Evolutionary conservation across 2,113 vertebrate species (phyloP), one percentile per base, ranked within the genome.

Genomic region (Scatophagus argus): DNA sequence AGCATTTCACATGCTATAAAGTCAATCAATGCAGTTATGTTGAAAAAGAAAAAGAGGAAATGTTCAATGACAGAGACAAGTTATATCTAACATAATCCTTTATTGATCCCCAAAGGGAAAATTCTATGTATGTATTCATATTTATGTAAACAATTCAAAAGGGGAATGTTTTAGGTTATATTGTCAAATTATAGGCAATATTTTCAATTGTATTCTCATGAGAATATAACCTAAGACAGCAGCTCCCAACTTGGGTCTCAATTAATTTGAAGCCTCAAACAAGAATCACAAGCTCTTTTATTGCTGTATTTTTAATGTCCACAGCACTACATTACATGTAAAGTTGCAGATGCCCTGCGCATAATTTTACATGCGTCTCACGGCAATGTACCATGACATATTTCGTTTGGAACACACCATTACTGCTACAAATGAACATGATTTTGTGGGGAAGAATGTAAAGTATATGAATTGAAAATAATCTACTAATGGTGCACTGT

Each of bases 171-270:
- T n/a, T n/a, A n/a, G n/a, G n/a, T n/a, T n/a, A n/a, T n/a, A n/a
- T n/a, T n/a, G n/a, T n/a, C n/a, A n/a, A n/a, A n/a, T n/a, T n/a
- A n/a, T n/a, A n/a, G n/a, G n/a, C n/a, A n/a, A n/a, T n/a, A n/a
- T n/a, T n/a, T n/a, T n/a, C n/a, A n/a, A n/a, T n/a, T 38, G 32
- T 8, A 38, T 72, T 60, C 32, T 72, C n/a, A 27, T 23, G 41
- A 58, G 31, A 47, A 36, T 27, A 27, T 9, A 36, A 58, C 21
- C 11, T 11, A 32, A 13, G 31, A 43, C 27, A 23, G 38, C 38
- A 43, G 41, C 6, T 55, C 7, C 25, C 27, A 46, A 17, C 41
- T 16, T 27, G 41, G 41, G n/a, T 34, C n/a, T n/a, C n/a, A n/a
- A n/a, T n/a, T n/a, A 74, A 38, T 54, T 36, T 31, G 21, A 47